These are phyloP conservation scores for Tenodera sinensis DNA, from an alignment of 2,888 invertebrate genomes.

Conservation along the genomic window DNA sequence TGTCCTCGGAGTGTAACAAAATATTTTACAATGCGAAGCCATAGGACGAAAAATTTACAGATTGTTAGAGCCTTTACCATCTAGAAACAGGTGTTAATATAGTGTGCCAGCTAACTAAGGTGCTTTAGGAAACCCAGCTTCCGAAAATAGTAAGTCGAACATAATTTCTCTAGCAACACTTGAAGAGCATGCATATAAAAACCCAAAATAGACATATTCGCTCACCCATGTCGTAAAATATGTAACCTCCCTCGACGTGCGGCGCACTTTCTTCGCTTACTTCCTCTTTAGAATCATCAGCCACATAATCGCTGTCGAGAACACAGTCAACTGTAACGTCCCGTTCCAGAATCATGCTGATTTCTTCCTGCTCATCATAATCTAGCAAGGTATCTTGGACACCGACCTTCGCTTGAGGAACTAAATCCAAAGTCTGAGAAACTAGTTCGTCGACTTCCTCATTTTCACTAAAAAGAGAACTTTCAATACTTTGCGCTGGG, in stretches of 20 bases:
- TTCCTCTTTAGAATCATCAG: neutral
- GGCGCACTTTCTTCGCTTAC: neutral
- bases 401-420: neutral
- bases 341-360: neutral
- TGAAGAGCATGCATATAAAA: too few species aligned
- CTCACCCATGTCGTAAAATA: slow-evolving; percentile 8
- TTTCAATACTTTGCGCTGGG: neutral
- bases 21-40: too few species aligned
- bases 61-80: too few species aligned
- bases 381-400: neutral
- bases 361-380: neutral
- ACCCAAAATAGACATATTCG: neutral
- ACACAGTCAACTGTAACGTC: neutral
- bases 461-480: neutral
- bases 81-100: too few species aligned
- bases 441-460: neutral
- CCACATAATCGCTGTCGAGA: neutral
- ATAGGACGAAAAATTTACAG: too few species aligned
- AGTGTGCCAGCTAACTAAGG: too few species aligned
- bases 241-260: neutral
- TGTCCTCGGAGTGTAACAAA: too few species aligned
- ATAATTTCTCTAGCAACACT: too few species aligned
- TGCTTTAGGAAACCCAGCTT: too few species aligned
- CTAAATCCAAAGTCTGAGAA: neutral
- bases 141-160: too few species aligned